Evolutionary conservation across 2,888 invertebrate species (phyloP).

Genomic region (Microctonus aethiopoides): DNA sequence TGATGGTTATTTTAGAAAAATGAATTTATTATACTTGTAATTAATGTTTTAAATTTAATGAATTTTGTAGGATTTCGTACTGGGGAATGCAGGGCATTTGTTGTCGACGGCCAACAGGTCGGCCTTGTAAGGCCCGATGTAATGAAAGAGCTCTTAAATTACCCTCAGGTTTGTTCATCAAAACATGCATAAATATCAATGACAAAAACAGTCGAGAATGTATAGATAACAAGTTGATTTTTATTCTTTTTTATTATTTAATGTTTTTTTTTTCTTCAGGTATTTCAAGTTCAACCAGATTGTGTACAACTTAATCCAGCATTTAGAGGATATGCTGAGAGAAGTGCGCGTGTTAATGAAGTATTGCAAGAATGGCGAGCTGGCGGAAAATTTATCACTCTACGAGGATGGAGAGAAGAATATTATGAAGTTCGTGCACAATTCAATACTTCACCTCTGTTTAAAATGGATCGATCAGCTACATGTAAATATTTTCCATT

Average conservation of each 20-base stretch:
- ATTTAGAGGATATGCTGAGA: slow-evolving; percentile 85
- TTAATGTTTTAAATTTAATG: too few species aligned
- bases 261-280: slow-evolving; percentile 67
- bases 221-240: neutral
- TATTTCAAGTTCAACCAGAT: slow-evolving; percentile 78
- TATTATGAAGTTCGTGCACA: slow-evolving; percentile 91
- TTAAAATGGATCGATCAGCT: slow-evolving; percentile 91
- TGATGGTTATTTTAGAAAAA: neutral
- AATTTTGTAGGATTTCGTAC: slow-evolving; percentile 76
- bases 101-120: slow-evolving; percentile 89
- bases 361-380: slow-evolving; percentile 81
- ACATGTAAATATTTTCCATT: slow-evolving; percentile 73
- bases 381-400: slow-evolving; percentile 81
- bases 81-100: slow-evolving; percentile 86
- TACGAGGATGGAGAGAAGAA: slow-evolving; percentile 95
- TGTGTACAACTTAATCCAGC: slow-evolving; percentile 88
- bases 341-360: slow-evolving; percentile 81
- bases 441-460: slow-evolving; percentile 72
- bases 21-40: too few species aligned
- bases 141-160: slow-evolving; percentile 81
- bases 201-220: neutral
- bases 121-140: slow-evolving; percentile 89
- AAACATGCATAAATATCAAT: neutral
- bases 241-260: neutral
- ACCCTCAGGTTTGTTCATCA: slow-evolving; percentile 77